phyloP scores from a whole-genome alignment of 1,140 invertebrate species.

The Drosophila jambulina region DNA sequence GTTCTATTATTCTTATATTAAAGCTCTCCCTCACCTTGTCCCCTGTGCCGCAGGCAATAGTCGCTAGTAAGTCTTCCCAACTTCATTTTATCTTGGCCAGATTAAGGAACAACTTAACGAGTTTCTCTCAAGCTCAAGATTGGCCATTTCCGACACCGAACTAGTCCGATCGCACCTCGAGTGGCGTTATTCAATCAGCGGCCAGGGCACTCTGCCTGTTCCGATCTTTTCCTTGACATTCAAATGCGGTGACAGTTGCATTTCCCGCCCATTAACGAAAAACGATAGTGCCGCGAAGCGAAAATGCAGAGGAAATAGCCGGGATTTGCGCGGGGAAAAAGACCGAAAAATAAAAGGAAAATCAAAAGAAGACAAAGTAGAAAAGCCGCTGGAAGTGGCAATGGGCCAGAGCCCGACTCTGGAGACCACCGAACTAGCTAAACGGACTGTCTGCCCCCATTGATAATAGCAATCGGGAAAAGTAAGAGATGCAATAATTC shows the following conservation, averaged over 20 bases:
- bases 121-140: slow-evolving; percentile 11
- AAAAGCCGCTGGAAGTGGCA: slow-evolving; percentile 25
- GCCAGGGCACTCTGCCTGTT: slow-evolving; percentile 13
- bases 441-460: slow-evolving; percentile 56
- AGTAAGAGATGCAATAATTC: slow-evolving; percentile 82
- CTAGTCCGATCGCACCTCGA: slow-evolving; percentile 41
- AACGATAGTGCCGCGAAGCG: slow-evolving; percentile 37
- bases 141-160: slow-evolving; percentile 35
- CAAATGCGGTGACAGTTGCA: slow-evolving; percentile 51
- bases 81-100: slow-evolving; percentile 2
- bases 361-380: slow-evolving; percentile 6
- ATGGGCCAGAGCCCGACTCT: slow-evolving; percentile 10
- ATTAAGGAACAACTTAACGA: slow-evolving; percentile 8
- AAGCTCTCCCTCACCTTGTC: not conserved
- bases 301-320: slow-evolving; percentile 57
- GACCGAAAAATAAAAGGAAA: slow-evolving; percentile 33
- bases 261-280: slow-evolving; percentile 66
- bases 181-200: slow-evolving; percentile 43
- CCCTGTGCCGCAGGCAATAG: not conserved
- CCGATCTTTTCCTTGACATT: slow-evolving; percentile 39
- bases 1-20: not conserved
- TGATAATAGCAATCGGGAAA: slow-evolving; percentile 78
- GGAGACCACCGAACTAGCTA: slow-evolving; percentile 54
- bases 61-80: not conserved
- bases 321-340: slow-evolving; percentile 15